Conservation (phyloP, 2,797 vertebrate species). For the Spinus pinus region DNA sequence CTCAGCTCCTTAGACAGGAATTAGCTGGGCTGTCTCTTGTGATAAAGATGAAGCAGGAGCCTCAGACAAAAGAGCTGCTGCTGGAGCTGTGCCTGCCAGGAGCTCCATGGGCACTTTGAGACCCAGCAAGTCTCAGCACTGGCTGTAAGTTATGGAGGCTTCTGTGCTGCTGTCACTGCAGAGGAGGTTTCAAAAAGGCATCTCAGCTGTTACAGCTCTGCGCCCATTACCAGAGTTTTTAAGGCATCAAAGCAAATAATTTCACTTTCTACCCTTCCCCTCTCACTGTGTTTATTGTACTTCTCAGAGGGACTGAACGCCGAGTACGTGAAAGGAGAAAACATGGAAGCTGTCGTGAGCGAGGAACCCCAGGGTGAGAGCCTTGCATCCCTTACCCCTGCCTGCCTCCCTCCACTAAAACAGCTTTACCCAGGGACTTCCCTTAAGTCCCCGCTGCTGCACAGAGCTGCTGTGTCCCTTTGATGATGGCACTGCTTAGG, state of each 20-base stretch:
- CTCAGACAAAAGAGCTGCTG: neutral
- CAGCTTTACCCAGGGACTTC: neutral
- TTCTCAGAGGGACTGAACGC: conserved; percentile 88
- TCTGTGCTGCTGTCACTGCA: neutral
- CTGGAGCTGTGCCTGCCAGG: neutral
- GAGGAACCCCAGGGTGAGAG: conserved; percentile 91
- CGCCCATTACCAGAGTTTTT: neutral
- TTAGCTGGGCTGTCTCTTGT: neutral
- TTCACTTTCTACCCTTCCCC: neutral
- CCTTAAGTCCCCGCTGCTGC: neutral
- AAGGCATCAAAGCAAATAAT: neutral
- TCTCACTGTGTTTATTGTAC: neutral
- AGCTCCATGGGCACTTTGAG: neutral
- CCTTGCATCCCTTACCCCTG: neutral
- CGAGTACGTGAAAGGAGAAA: conserved; percentile 88
- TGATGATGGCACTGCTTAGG: neutral
- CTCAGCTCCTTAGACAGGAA: neutral
- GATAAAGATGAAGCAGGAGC: neutral
- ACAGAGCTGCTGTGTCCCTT: neutral
- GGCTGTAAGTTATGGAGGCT: neutral
- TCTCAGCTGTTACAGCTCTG: neutral
- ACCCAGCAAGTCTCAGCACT: neutral
- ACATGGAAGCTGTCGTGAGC: conserved; percentile 87
- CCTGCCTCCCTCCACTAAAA: neutral
- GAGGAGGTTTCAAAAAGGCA: neutral